Percentiles rank a stretch among this genome's conserved stretches.
These are phyloP conservation scores for Tursiops truncatus DNA, from an alignment of 2,113 vertebrate genomes.

Conservation along the genomic window DNA sequence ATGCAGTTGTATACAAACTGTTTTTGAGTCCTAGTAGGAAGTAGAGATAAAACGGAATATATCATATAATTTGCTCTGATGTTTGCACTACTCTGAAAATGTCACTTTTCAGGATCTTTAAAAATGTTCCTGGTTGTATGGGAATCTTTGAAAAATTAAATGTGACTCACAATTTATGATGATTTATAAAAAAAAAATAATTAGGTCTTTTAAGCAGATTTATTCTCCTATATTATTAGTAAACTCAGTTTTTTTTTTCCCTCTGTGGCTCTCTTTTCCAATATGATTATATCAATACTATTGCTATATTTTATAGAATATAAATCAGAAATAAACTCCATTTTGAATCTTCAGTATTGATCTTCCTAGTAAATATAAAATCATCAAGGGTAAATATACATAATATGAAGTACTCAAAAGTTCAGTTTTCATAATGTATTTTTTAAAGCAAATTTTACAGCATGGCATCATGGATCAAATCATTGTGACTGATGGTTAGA, in stretches of 20 bases:
- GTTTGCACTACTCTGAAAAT: neutral
- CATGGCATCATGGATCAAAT: neutral
- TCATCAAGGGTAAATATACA: neutral
- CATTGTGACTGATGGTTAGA: neutral
- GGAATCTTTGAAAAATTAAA: neutral
- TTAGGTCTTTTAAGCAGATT: neutral
- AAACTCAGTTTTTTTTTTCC: neutral
- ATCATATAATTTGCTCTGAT: neutral
- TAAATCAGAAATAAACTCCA: neutral
- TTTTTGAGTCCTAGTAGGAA: neutral
- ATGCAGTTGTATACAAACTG: neutral
- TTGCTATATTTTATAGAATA: neutral
- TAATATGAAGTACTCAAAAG: neutral
- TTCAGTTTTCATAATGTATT: neutral
- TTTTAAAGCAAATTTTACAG: neutral
- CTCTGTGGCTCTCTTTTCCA: neutral
- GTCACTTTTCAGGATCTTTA: neutral
- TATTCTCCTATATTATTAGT: neutral
- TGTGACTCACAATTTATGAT: neutral
- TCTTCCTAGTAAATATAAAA: neutral
- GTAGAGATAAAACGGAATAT: neutral
- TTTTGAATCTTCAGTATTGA: neutral
- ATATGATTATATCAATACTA: neutral
- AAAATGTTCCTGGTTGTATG: neutral
- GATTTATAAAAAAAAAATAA: neutral